Conservation (phyloP, 1,140 invertebrate genomes). For the Phortica variegata region DNA sequence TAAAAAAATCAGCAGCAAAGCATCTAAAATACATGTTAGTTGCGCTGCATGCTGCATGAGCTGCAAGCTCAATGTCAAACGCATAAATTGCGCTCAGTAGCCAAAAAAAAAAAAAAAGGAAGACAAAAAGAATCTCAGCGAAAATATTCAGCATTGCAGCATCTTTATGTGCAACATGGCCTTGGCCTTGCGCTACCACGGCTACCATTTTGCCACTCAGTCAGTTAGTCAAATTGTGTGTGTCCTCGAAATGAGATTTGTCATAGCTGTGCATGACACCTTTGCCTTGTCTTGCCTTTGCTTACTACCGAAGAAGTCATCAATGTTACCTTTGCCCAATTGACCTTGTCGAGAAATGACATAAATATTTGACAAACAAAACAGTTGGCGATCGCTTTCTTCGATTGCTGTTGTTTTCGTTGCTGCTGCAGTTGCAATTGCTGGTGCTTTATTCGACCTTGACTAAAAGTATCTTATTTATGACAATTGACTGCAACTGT, state of each 20-base stretch:
- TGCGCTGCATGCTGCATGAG: conserved; percentile 33
- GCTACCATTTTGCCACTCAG: conserved; percentile 23
- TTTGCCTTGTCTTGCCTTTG: too few relatives aligned
- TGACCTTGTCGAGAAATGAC: background rate
- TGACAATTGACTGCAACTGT: conserved; percentile 18
- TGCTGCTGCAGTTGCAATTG: background rate
- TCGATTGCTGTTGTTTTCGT: conserved; percentile 19
- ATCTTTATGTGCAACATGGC: conserved; percentile 21
- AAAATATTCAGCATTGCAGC: too few relatives aligned
- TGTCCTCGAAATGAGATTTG: background rate
- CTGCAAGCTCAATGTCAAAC: conserved; percentile 21
- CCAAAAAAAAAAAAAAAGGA: too few relatives aligned
- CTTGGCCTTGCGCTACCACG: conserved; percentile 23
- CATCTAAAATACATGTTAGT: conserved; percentile 45
- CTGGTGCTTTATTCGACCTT: conserved; percentile 8
- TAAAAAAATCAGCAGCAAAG: conserved; percentile 16
- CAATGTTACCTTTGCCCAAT: too few relatives aligned
- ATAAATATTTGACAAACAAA: background rate
- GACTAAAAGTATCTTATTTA: background rate
- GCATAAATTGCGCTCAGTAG: too few relatives aligned
- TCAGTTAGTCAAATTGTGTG: background rate
- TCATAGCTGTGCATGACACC: too few relatives aligned
- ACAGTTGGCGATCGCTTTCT: conserved; percentile 9
- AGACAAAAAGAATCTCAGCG: too few relatives aligned
- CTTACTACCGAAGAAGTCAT: too few relatives aligned